Percentiles rank a stretch among this genome's conserved stretches.
Evolutionary conservation across 2,797 vertebrate species (phyloP).

Genomic region (Pyrrhura leucotis): DNA sequence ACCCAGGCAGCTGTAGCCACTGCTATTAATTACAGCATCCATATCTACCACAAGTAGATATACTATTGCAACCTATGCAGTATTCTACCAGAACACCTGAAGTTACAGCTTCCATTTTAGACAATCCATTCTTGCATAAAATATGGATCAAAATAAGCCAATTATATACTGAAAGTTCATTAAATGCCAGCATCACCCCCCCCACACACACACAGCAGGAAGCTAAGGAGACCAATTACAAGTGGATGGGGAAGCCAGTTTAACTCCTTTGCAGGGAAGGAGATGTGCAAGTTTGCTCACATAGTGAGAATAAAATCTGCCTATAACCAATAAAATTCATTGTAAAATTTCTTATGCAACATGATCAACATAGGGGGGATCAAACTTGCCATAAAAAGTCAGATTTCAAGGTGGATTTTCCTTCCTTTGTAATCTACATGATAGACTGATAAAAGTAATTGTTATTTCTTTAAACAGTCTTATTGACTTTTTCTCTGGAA

Average conservation of each 20-base stretch:
- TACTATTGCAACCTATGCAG: not conserved
- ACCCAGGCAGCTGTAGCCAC: not conserved
- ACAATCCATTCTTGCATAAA: not conserved
- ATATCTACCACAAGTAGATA: not conserved
- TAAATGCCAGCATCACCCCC: not conserved
- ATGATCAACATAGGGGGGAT: not conserved
- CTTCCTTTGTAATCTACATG: not conserved
- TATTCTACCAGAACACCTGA: not conserved
- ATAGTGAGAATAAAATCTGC: not conserved
- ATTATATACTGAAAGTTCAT: not conserved
- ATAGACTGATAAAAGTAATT: not conserved
- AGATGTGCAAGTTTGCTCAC: not conserved
- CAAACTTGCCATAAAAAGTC: not conserved
- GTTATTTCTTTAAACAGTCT: not conserved
- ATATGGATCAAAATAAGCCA: not conserved
- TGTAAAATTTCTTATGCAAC: not conserved
- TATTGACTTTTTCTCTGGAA: constrained; percentile 22
- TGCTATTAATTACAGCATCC: constrained; percentile 30
- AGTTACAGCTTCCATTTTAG: not conserved
- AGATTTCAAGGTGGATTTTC: constrained; percentile 30
- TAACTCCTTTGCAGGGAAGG: not conserved
- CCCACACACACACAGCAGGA: not conserved
- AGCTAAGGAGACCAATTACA: constrained; percentile 8
- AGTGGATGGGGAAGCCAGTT: not conserved
- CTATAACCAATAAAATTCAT: not conserved